These are phyloP conservation scores for Caenorhabditis sinica DNA, from an alignment of 2,888 invertebrate genomes.

Conservation along the genomic window DNA sequence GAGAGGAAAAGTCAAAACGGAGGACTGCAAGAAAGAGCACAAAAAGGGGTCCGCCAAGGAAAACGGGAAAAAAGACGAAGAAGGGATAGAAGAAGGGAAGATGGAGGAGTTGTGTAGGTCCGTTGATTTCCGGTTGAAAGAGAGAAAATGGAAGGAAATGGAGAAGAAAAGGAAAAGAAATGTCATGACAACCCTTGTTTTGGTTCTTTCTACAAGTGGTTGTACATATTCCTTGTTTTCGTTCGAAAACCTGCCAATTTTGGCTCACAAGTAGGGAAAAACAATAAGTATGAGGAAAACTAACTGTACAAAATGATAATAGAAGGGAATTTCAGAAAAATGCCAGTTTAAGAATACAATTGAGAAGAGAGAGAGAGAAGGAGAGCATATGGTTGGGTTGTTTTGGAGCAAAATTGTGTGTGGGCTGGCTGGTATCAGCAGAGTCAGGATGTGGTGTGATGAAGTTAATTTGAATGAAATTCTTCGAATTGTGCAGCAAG, in stretches of 20 bases:
- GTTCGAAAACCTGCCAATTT: neutral
- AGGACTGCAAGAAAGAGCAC: slow-evolving; percentile 40
- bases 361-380: too few relatives aligned
- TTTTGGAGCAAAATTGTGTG: too few relatives aligned
- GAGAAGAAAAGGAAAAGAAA: slow-evolving; percentile 2
- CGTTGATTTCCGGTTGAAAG: slow-evolving; percentile 33
- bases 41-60: slow-evolving; percentile 3
- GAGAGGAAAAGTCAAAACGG: slow-evolving; percentile 30
- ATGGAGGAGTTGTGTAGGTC: slow-evolving; percentile 18
- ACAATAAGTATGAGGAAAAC: neutral
- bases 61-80: slow-evolving; percentile 5
- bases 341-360: too few relatives aligned
- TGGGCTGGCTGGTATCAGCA: too few relatives aligned
- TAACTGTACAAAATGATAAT: slow-evolving; percentile 25
- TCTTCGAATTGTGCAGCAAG: too few relatives aligned
- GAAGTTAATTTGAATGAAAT: too few relatives aligned
- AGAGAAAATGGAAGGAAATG: slow-evolving; percentile 8
- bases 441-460: too few relatives aligned
- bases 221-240: slow-evolving; percentile 5
- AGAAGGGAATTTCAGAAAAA: slow-evolving; percentile 14
- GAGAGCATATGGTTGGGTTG: too few relatives aligned
- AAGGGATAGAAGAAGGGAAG: slow-evolving; percentile 1
- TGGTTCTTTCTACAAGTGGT: neutral
- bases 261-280: neutral
- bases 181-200: slow-evolving; percentile 39